These are phyloP conservation scores for Cariama cristata DNA, from an alignment of 2,113 vertebrate genomes.

Conservation along the genomic window DNA sequence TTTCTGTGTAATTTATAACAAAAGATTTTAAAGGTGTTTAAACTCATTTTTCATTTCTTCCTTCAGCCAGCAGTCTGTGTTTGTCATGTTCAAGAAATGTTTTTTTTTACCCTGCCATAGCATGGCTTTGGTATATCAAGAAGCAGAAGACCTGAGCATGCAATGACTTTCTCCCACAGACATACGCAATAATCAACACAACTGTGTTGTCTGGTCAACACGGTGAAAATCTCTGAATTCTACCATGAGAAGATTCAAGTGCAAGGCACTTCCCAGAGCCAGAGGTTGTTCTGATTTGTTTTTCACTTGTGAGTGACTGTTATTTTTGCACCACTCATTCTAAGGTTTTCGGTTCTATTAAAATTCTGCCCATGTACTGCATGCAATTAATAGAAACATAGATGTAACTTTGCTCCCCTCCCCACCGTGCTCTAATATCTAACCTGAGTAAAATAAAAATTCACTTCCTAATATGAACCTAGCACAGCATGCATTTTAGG, in stretches of 20 bases:
- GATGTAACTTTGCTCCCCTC: neutral
- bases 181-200: neutral
- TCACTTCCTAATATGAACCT: neutral
- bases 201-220: neutral
- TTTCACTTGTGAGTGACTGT: neutral
- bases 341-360: neutral
- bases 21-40: neutral
- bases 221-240: neutral
- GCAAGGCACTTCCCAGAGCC: neutral
- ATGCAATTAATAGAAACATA: neutral
- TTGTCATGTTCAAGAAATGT: neutral
- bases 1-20: neutral
- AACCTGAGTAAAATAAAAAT: neutral
- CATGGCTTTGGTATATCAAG: neutral
- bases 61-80: neutral
- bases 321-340: neutral
- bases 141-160: neutral
- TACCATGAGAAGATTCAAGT: neutral
- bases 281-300: neutral
- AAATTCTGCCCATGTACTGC: neutral
- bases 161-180: neutral
- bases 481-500: neutral
- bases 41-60: neutral
- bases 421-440: neutral
- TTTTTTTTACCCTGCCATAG: neutral